These are phyloP conservation scores for Arrhopalites spinosus DNA, from an alignment of 2,888 invertebrate species.

Conservation along the genomic window DNA sequence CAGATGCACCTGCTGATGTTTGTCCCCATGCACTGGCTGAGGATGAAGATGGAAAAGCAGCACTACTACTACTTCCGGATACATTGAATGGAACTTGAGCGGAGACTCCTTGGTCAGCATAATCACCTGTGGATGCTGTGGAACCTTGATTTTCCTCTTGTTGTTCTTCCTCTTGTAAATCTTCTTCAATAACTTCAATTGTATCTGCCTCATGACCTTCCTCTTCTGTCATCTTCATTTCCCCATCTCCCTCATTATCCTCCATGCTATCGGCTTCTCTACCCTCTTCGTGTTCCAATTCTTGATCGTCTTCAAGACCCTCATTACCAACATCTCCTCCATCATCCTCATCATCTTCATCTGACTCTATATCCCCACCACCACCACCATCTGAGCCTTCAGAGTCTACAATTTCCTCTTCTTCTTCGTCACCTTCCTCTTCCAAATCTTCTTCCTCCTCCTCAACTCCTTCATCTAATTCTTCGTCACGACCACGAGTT, in stretches of 20 bases:
- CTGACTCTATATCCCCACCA: conserved; percentile 65
- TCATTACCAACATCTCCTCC: conserved; percentile 60
- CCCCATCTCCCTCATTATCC: conserved; percentile 28
- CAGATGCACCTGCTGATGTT: conserved; percentile 7
- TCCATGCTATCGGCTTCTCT: conserved; percentile 53
- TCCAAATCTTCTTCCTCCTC: conserved; percentile 43
- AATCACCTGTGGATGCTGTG: conserved; percentile 18
- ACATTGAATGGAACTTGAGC: conserved; percentile 27
- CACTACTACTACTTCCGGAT: neutral
- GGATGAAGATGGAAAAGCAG: conserved; percentile 26
- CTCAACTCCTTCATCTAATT: conserved; percentile 61
- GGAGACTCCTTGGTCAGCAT: neutral
- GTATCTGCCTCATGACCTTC: conserved; percentile 47
- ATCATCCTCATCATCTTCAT: conserved; percentile 60
- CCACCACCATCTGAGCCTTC: conserved; percentile 61
- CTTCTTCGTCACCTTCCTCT: conserved; percentile 41
- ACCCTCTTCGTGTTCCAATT: conserved; percentile 45
- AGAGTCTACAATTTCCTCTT: conserved; percentile 48
- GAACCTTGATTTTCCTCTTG: conserved; percentile 20
- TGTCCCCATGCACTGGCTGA: conserved; percentile 18
- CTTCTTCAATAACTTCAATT: conserved; percentile 26
- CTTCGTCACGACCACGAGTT: conserved; percentile 18
- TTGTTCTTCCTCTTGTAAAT: conserved; percentile 28
- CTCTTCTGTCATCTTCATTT: conserved; percentile 39
- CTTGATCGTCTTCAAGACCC: conserved; percentile 63